Evolutionary conservation across 2,888 invertebrate genomes (phyloP), one percentile per base, ranked within the genome.

Genomic region (Leptinotarsa juncta): DNA sequence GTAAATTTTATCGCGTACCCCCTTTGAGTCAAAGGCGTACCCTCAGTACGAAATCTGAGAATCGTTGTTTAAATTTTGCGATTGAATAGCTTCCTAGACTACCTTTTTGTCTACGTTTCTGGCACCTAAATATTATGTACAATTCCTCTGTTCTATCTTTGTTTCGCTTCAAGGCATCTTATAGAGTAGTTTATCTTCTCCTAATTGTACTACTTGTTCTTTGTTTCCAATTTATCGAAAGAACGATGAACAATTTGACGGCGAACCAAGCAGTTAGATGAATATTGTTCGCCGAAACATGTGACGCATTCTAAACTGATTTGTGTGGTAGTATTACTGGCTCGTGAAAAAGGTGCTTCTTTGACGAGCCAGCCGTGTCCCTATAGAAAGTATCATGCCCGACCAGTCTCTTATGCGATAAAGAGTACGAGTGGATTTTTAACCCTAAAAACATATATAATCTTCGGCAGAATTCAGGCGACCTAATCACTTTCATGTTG

Each of bases 341-440:
- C 32, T 68, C 69, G 66, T 66, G 67, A 66, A 75, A 72, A 67
- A 49, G 70, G 53, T 32, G 70, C 69, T 73, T 65, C 79, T 80
- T 79, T 80, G 79, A 80, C 78, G 78, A 80, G 77, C 73, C 76
- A 80, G 76, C 71, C 73, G 72, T 75, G 66, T 69, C 70, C 73
- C 76, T 55, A 62, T 65, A 72, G 77, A 71, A 69, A 75, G 70
- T 75, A 60, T 70, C 72, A 78, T 75, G 74, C 77, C 78, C 74
- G 77, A 67, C 70, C 77, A 78, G 67, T 32, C 74, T 67, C 65
- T 71, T n/a, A 76, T 77, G 76, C 74, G 73, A 75, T 74, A 75
- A 78, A 76, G 68, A 69, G 71, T 66, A 55, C 74, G 71, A 76
- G 70, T 73, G 67, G 60, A 15, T 26, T 18, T 32, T 62, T 15